Evolutionary conservation across 2,888 invertebrate genomes (phyloP).

Genomic region (Cerastis rubricosa): DNA sequence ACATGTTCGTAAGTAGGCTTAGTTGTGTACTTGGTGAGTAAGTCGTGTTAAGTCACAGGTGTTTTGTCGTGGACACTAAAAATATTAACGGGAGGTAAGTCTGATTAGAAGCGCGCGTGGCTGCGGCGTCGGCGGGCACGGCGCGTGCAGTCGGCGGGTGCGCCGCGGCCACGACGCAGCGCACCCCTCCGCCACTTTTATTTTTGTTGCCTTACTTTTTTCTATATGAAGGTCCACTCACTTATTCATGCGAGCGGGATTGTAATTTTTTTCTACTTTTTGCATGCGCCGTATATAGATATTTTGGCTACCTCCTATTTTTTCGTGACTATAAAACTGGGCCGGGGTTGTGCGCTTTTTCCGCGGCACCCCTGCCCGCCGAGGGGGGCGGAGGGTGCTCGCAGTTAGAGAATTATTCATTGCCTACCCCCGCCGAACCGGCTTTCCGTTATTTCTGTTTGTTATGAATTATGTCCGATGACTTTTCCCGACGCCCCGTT

Average conservation of each 20-base stretch:
- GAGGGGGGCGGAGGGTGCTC: constrained; percentile 84
- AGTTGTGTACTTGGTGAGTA: neutral
- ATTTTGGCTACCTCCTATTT: constrained; percentile 90
- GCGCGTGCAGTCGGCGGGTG: constrained; percentile 34
- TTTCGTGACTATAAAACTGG: constrained; percentile 90
- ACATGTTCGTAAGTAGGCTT: constrained; percentile 16
- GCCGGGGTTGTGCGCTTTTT: constrained; percentile 88
- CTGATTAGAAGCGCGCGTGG: constrained; percentile 47
- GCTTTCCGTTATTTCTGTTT: constrained; percentile 90
- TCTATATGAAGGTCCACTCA: constrained; percentile 89
- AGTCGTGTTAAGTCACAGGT: constrained; percentile 46
- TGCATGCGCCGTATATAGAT: constrained; percentile 88
- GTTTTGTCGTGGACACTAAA: constrained; percentile 30
- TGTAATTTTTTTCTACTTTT: constrained; percentile 87
- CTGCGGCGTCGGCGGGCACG: constrained; percentile 34
- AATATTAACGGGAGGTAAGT: constrained; percentile 44
- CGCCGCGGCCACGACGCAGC: constrained; percentile 62
- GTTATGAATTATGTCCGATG: constrained; percentile 91
- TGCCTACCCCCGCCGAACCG: constrained; percentile 90
- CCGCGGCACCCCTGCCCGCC: constrained; percentile 83
- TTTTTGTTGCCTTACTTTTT: constrained; percentile 86
- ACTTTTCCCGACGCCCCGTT: constrained; percentile 87
- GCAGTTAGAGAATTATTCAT: constrained; percentile 91
- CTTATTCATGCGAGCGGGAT: constrained; percentile 90
- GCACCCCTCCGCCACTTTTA: constrained; percentile 74